A percentile compares a stretch with the other conserved stretches of the same genome.
These are phyloP conservation scores for Disparrhopalites patrizii DNA, from an alignment of 2,888 invertebrate species.

Conservation along the genomic window DNA sequence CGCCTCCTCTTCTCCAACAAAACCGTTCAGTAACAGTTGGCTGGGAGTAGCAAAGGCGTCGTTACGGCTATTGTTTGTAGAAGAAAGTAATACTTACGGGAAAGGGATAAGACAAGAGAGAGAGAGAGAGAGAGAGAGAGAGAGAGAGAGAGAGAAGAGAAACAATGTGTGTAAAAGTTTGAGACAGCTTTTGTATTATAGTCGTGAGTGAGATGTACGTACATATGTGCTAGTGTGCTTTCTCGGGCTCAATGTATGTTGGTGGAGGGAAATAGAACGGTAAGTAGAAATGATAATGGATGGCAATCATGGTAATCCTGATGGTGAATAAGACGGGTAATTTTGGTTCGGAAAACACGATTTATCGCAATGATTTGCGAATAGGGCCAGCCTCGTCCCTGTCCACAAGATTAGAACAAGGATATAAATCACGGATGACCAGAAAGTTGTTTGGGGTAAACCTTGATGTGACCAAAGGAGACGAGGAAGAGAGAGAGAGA, in stretches of 20 bases:
- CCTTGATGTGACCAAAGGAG: constrained; percentile 46
- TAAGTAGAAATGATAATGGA: constrained; percentile 26
- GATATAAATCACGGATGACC: constrained; percentile 46
- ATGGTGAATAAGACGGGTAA: constrained; percentile 30
- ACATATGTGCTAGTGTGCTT: no score
- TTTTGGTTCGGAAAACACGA: constrained; percentile 30
- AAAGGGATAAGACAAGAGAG: no score
- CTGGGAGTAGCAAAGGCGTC: no score
- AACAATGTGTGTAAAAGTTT: no score
- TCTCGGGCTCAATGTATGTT: not conserved
- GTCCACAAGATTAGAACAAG: constrained; percentile 38
- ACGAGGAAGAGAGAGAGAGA: not conserved
- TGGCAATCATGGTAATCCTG: constrained; percentile 23
- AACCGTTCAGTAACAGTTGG: no score
- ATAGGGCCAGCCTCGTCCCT: constrained; percentile 29
- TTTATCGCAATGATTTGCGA: constrained; percentile 39
- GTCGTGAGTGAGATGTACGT: no score
- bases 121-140: no score
- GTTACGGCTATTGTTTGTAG: no score
- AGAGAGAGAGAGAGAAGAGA: not conserved
- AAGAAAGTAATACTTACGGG: no score
- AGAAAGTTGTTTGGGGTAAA: constrained; percentile 44
- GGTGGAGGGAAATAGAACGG: constrained; percentile 16
- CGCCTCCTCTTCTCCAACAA: no score
- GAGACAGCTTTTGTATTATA: no score